Conservation (phyloP, 2,113 vertebrate species). For the Clarias magur region DNA sequence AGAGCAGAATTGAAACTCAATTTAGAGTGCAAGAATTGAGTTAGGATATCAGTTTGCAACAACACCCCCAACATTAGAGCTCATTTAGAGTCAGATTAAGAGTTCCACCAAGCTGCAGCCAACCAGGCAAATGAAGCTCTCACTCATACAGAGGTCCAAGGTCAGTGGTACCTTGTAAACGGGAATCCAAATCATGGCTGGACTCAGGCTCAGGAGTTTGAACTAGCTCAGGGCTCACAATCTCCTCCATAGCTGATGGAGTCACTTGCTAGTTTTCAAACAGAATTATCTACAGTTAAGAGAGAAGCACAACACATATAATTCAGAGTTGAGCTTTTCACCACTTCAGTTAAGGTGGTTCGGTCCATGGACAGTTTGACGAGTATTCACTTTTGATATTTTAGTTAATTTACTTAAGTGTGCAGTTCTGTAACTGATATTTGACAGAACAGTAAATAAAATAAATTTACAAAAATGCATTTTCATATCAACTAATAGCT, state of each 20-base stretch:
- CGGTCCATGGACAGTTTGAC: neutral
- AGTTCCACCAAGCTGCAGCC: neutral
- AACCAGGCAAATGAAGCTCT: conserved; percentile 31
- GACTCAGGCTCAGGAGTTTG: conserved; percentile 72
- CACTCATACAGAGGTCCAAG: conserved; percentile 36
- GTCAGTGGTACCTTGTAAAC: conserved; percentile 80
- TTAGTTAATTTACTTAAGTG: neutral
- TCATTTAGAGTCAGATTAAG: neutral
- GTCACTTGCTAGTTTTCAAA: conserved; percentile 68
- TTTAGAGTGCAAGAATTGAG: neutral
- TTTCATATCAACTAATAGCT: neutral
- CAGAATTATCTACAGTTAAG: conserved; percentile 71
- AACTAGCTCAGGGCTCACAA: conserved; percentile 70
- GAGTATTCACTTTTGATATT: neutral
- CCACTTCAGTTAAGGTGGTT: conserved; percentile 33
- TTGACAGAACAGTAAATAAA: neutral
- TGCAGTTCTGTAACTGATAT: neutral
- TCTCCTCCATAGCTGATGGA: conserved; percentile 79
- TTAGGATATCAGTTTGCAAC: neutral
- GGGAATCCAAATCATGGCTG: conserved; percentile 78
- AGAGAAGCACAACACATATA: conserved; percentile 68
- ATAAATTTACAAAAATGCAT: too few relatives aligned
- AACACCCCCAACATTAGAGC: neutral
- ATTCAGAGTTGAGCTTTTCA: conserved; percentile 56
- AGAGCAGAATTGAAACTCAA: neutral